Percentiles rank a stretch among this genome's conserved stretches.
phyloP scores from a whole-genome alignment of 2,888 invertebrate genomes.

The Caradrina kadenii region DNA sequence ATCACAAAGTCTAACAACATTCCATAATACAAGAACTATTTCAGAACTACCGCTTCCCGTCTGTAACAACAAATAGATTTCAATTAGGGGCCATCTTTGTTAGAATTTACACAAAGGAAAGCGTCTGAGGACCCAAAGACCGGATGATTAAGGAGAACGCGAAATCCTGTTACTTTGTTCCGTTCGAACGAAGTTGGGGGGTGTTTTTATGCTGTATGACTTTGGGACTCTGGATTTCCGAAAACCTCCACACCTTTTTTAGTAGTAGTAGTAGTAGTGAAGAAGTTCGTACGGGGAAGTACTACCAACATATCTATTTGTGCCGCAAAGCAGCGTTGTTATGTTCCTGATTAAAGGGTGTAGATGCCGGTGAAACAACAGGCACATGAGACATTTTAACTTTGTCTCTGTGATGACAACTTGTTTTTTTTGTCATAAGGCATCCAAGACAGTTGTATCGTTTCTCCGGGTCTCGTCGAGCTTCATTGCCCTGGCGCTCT shows the following conservation, averaged over 20 bases:
- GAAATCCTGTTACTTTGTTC: slow-evolving; percentile 56
- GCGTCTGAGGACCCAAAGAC: slow-evolving; percentile 57
- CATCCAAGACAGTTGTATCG: too few species aligned
- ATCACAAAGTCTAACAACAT: not conserved
- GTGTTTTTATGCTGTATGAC: slow-evolving; percentile 48
- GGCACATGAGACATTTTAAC: too few species aligned
- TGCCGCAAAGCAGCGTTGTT: too few species aligned
- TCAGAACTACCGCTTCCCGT: slow-evolving; percentile 29
- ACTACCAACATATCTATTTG: too few species aligned
- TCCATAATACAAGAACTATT: slow-evolving; percentile 35
- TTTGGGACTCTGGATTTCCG: not conserved
- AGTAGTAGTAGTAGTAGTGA: too few species aligned
- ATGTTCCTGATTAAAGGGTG: too few species aligned
- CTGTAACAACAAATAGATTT: slow-evolving; percentile 61
- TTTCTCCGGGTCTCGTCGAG: too few species aligned
- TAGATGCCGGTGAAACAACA: too few species aligned
- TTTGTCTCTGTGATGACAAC: too few species aligned
- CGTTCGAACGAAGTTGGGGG: slow-evolving; percentile 37
- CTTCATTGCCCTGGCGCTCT: too few species aligned
- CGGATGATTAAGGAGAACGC: slow-evolving; percentile 63
- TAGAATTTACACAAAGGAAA: slow-evolving; percentile 64
- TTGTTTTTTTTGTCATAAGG: too few species aligned
- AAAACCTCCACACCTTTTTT: not conserved
- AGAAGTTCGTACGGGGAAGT: too few species aligned
- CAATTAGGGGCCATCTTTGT: slow-evolving; percentile 65